These are phyloP conservation scores for Synanthedon myopaeformis DNA, from an alignment of 2,888 invertebrate genomes.

Conservation along the genomic window DNA sequence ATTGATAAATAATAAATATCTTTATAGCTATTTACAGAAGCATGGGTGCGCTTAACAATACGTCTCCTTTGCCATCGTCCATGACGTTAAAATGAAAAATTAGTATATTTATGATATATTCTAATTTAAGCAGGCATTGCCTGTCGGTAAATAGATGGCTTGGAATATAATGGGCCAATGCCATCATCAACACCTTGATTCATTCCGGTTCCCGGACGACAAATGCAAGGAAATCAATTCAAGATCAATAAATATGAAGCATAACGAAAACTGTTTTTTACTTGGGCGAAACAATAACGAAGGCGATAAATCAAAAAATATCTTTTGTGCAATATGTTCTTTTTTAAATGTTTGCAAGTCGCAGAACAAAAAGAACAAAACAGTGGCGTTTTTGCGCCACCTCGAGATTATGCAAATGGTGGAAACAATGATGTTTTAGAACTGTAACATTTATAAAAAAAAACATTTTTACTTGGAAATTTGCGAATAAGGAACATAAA, in stretches of 20 bases:
- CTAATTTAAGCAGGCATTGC: neutral
- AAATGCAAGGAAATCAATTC: conserved; percentile 34
- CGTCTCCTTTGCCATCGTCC: too few species aligned
- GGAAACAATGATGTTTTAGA: conserved; percentile 52
- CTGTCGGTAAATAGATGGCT: conserved; percentile 7
- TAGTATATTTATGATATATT: neutral
- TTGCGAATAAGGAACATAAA: conserved; percentile 30
- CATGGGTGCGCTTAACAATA: conserved; percentile 11
- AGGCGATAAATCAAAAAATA: conserved; percentile 58
- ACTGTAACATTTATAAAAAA: conserved; percentile 56
- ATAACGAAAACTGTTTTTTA: conserved; percentile 38
- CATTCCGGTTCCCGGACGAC: conserved; percentile 40
- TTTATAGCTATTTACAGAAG: conserved; percentile 62
- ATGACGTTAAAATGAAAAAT: neutral
- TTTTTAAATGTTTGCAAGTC: conserved; percentile 42
- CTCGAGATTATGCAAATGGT: conserved; percentile 65
- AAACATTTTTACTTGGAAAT: conserved; percentile 41
- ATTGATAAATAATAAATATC: conserved; percentile 65
- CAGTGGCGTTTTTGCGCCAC: conserved; percentile 49
- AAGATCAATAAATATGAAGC: conserved; percentile 38
- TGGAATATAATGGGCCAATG: conserved; percentile 46
- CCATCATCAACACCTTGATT: conserved; percentile 8
- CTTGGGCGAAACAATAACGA: conserved; percentile 35
- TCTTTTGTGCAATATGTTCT: conserved; percentile 51
- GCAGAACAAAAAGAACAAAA: conserved; percentile 52